Conservation (phyloP, 1,140 invertebrate species). For the Drosophila elegans region DNA sequence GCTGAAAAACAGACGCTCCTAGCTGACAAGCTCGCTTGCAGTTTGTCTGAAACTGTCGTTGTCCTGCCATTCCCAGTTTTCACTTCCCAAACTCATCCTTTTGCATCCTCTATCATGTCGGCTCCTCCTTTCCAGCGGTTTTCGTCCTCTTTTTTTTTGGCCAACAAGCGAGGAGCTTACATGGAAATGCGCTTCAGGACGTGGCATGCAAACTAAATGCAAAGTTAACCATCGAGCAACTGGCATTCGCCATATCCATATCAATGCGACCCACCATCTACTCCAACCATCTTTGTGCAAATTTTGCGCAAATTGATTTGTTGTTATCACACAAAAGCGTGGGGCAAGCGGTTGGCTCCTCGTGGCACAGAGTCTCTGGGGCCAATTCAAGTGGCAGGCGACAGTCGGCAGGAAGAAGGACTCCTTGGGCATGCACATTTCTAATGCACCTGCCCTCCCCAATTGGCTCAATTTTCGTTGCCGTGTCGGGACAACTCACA, state of each 20-base stretch:
- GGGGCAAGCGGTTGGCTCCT: neutral
- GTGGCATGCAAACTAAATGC: slow-evolving; percentile 80
- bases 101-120: slow-evolving; percentile 19
- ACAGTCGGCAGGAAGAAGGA: slow-evolving; percentile 7
- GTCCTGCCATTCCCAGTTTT: neutral
- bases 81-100: neutral
- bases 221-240: slow-evolving; percentile 63
- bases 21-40: slow-evolving; percentile 64
- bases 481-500: slow-evolving; percentile 72
- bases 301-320: slow-evolving; percentile 83
- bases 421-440: slow-evolving; percentile 69
- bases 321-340: slow-evolving; percentile 68
- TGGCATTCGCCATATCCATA: slow-evolving; percentile 69
- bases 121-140: slow-evolving; percentile 45
- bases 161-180: slow-evolving; percentile 74
- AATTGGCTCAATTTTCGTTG: slow-evolving; percentile 78
- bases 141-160: slow-evolving; percentile 30
- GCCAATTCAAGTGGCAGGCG: slow-evolving; percentile 44
- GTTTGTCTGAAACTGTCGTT: slow-evolving; percentile 42
- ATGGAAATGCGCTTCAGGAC: slow-evolving; percentile 78
- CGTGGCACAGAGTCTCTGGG: slow-evolving; percentile 15
- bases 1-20: slow-evolving; percentile 49
- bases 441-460: slow-evolving; percentile 73
- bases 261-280: slow-evolving; percentile 29
- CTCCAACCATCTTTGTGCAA: slow-evolving; percentile 58